These are phyloP conservation scores for Drosophila kurseongensis DNA, from an alignment of 1,140 invertebrate genomes.

Conservation along the genomic window DNA sequence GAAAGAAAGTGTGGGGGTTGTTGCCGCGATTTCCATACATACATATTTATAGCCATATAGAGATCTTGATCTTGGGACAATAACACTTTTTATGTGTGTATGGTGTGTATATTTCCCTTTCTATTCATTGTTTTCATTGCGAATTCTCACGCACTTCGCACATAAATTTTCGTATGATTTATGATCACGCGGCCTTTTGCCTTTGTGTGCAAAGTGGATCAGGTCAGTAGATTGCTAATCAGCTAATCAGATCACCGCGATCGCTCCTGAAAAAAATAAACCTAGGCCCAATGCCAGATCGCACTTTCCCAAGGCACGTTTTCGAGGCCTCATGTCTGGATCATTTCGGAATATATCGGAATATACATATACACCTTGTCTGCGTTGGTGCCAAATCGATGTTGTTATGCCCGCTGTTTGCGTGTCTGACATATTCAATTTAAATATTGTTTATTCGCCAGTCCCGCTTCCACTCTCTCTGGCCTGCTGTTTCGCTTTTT, in stretches of 20 bases:
- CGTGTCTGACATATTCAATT: conserved; percentile 70
- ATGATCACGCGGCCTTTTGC: conserved; percentile 45
- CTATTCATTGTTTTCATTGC: conserved; percentile 60
- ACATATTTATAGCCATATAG: conserved; percentile 37
- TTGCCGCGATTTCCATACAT: conserved; percentile 26
- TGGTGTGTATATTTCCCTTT: conserved; percentile 67
- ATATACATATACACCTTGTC: conserved; percentile 6
- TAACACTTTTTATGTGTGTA: conserved; percentile 37
- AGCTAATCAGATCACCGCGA: conserved; percentile 37
- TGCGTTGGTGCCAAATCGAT: conserved; percentile 37
- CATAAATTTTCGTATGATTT: conserved; percentile 81
- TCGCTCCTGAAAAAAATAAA: conserved; percentile 23
- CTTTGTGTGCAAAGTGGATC: conserved; percentile 66
- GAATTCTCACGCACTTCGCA: conserved; percentile 61
- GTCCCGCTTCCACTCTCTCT: conserved; percentile 33
- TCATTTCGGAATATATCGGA: conserved; percentile 7
- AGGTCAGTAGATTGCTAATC: conserved; percentile 60
- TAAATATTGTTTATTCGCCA: conserved; percentile 78
- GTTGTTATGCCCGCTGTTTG: conserved; percentile 31
- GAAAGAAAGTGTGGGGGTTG: conserved; percentile 64
- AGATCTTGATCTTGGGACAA: conserved; percentile 48
- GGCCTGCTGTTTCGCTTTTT: conserved; percentile 42
- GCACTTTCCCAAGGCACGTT: conserved; percentile 45
- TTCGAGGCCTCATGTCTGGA: conserved; percentile 27
- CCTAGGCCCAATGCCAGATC: conserved; percentile 28